Percentiles rank a stretch among this genome's conserved stretches.
Conservation (phyloP, 2,888 invertebrate genomes). For the Dimorphilus gyrociliatus region DNA sequence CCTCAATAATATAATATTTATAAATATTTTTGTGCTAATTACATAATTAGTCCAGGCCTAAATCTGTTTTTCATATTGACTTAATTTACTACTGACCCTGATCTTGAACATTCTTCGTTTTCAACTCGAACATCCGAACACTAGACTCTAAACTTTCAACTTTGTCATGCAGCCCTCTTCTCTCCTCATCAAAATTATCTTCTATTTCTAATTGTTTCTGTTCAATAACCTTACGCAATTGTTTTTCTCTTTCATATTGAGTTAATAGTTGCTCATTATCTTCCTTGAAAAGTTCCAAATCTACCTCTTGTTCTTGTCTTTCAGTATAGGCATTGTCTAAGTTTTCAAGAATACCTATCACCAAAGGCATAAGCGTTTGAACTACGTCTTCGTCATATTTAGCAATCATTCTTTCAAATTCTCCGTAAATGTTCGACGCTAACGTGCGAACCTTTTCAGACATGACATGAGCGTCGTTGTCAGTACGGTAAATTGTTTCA, state of each 20-base stretch:
- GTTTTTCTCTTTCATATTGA: slow-evolving; percentile 89
- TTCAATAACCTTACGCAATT: slow-evolving; percentile 73
- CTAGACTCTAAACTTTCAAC: slow-evolving; percentile 4
- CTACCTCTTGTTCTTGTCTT: slow-evolving; percentile 45
- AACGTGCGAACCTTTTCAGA: slow-evolving; percentile 3
- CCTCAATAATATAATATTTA: too few species aligned
- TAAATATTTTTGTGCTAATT: neutral
- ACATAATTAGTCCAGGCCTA: neutral
- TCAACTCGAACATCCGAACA: slow-evolving; percentile 1
- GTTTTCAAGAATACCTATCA: slow-evolving; percentile 1
- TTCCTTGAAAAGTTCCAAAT: slow-evolving; percentile 75
- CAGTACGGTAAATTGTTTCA: too few species aligned
- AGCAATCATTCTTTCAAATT: slow-evolving; percentile 4
- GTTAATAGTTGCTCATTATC: slow-evolving; percentile 93
- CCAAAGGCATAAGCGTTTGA: slow-evolving; percentile 3
- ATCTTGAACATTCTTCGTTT: slow-evolving; percentile 3
- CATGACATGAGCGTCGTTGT: slow-evolving; percentile 2
- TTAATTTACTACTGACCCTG: slow-evolving; percentile 2
- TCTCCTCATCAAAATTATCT: slow-evolving; percentile 4
- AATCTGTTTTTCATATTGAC: too few species aligned
- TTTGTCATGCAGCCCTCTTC: slow-evolving; percentile 5
- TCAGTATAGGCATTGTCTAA: slow-evolving; percentile 4
- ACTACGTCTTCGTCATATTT: slow-evolving; percentile 3
- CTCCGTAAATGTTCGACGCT: slow-evolving; percentile 1
- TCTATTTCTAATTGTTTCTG: slow-evolving; percentile 6